Conservation (phyloP, 2,888 invertebrate genomes). For the Nysson spinosus region DNA sequence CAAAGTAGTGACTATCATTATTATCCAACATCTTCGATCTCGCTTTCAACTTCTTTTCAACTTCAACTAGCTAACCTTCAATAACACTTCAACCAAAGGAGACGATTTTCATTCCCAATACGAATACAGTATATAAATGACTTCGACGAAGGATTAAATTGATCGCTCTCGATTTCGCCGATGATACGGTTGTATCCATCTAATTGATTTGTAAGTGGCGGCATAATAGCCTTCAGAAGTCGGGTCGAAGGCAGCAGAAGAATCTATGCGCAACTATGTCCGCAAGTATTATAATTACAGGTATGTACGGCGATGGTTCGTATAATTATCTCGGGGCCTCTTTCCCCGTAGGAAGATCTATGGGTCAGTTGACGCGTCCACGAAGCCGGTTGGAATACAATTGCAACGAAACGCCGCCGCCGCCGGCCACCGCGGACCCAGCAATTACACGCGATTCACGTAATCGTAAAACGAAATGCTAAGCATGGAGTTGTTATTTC, state of each 20-base stretch:
- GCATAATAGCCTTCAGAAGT: slow-evolving; percentile 27
- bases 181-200: neutral
- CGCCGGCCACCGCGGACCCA: slow-evolving; percentile 42
- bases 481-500: slow-evolving; percentile 58
- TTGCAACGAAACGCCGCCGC: slow-evolving; percentile 53
- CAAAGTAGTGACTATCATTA: no score
- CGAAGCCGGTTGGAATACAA: slow-evolving; percentile 62
- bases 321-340: slow-evolving; percentile 59
- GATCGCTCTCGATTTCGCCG: neutral
- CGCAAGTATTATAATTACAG: slow-evolving; percentile 58
- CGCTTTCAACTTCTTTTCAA: no score
- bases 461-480: slow-evolving; percentile 70
- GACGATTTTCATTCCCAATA: no score
- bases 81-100: no score
- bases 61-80: no score
- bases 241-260: slow-evolving; percentile 19
- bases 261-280: slow-evolving; percentile 8
- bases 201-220: slow-evolving; percentile 55
- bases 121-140: no score
- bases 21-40: no score
- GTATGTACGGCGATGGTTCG: slow-evolving; percentile 40
- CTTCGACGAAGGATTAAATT: neutral
- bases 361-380: slow-evolving; percentile 61
- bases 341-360: slow-evolving; percentile 55
- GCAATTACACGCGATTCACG: slow-evolving; percentile 71